These are phyloP conservation scores for Eupsilia transversa DNA, from an alignment of 2,888 invertebrate species.

Conservation along the genomic window DNA sequence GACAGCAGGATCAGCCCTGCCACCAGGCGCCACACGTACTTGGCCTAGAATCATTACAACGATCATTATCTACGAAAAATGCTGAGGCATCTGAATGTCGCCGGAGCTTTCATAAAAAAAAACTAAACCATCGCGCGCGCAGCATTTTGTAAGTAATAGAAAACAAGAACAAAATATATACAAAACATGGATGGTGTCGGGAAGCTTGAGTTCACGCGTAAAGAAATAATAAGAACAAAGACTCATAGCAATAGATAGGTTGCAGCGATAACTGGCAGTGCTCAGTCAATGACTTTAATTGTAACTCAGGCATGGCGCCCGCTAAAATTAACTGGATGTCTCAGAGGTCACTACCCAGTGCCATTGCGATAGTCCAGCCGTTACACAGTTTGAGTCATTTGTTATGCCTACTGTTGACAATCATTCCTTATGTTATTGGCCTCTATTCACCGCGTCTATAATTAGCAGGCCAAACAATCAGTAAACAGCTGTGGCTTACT, in stretches of 20 bases:
- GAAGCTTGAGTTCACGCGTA: slow-evolving; percentile 14
- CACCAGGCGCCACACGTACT: slow-evolving; percentile 84
- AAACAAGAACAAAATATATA: slow-evolving; percentile 27
- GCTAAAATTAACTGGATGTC: slow-evolving; percentile 81
- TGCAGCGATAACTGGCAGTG: slow-evolving; percentile 48
- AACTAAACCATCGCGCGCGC: slow-evolving; percentile 47
- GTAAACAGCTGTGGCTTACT: slow-evolving; percentile 45
- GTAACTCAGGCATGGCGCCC: slow-evolving; percentile 69
- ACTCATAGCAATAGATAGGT: slow-evolving; percentile 30
- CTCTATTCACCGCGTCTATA: slow-evolving; percentile 39
- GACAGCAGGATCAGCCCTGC: slow-evolving; percentile 88
- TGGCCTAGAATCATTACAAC: slow-evolving; percentile 72
- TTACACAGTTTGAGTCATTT: slow-evolving; percentile 40
- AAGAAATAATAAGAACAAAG: slow-evolving; percentile 55
- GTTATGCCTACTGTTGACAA: slow-evolving; percentile 51
- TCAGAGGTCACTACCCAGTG: slow-evolving; percentile 72
- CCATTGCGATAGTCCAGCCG: slow-evolving; percentile 60
- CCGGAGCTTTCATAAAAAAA: slow-evolving; percentile 28
- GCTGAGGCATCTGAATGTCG: slow-evolving; percentile 22
- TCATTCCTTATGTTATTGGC: slow-evolving; percentile 44
- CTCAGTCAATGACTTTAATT: slow-evolving; percentile 80
- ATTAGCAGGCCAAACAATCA: slow-evolving; percentile 31
- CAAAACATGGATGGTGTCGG: slow-evolving; percentile 12
- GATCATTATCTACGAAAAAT: slow-evolving; percentile 20
- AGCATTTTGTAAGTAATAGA: slow-evolving; percentile 27